Evolutionary conservation across 1,140 invertebrate species (phyloP).

Genomic region (Pseudoatta argentina): DNA sequence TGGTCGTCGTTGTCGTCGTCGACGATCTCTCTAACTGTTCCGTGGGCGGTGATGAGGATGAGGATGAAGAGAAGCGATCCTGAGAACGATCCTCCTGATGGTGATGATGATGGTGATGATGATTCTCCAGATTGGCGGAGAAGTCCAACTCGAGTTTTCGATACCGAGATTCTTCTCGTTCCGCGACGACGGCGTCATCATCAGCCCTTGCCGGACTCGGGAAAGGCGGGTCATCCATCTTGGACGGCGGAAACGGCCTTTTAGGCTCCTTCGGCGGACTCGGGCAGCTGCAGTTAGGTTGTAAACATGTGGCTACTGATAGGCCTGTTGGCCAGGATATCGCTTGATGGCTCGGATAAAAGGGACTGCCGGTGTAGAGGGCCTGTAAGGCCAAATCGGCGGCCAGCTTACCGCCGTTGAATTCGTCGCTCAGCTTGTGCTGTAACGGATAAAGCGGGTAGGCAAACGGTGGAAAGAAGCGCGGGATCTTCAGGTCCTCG

Average conservation of each 20-base stretch:
- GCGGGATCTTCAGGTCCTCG: conserved; percentile 89
- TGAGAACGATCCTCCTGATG: conserved; percentile 78
- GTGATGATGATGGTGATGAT: conserved; percentile 59
- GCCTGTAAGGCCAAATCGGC: conserved; percentile 89
- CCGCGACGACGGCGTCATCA: conserved; percentile 77
- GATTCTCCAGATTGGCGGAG: conserved; percentile 64
- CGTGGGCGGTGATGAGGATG: conserved; percentile 70
- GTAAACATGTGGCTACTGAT: conserved; percentile 68
- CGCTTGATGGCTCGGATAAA: conserved; percentile 83
- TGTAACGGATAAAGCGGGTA: conserved; percentile 91
- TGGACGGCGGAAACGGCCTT: conserved; percentile 76
- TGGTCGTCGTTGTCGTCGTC: conserved; percentile 41
- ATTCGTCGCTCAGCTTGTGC: conserved; percentile 88
- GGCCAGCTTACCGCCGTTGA: conserved; percentile 86
- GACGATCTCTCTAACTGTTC: conserved; percentile 63
- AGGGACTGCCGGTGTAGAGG: conserved; percentile 87
- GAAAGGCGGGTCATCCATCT: conserved; percentile 80
- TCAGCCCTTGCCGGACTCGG: conserved; percentile 78
- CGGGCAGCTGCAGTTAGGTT: conserved; percentile 82
- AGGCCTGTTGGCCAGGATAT: conserved; percentile 86
- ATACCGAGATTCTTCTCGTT: conserved; percentile 74
- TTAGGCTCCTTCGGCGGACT: conserved; percentile 82
- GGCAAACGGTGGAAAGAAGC: conserved; percentile 90
- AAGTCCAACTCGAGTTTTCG: conserved; percentile 73
- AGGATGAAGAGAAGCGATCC: conserved; percentile 79